phyloP scores from a whole-genome alignment of 2,888 invertebrate genomes.

The Noctua pronuba region DNA sequence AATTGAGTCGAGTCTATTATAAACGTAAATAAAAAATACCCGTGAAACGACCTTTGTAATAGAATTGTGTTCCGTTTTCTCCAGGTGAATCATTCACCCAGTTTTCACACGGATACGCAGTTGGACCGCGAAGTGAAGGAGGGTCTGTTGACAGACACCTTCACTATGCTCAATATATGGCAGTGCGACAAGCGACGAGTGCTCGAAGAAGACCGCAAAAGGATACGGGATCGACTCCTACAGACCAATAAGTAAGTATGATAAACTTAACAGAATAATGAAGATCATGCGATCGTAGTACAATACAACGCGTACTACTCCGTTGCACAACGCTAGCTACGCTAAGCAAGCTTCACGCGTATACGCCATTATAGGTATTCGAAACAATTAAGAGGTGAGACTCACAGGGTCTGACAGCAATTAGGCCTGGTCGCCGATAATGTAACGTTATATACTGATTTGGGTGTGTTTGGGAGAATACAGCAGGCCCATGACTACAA shows the following conservation, averaged over 20 bases:
- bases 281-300: not conserved
- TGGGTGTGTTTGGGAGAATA: not conserved
- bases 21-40: not conserved
- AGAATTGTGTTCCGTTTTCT: not conserved
- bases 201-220: slow-evolving; percentile 93
- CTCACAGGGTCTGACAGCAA: not conserved
- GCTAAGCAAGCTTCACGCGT: not conserved
- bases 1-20: not conserved
- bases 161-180: slow-evolving; percentile 94
- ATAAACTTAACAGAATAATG: not conserved
- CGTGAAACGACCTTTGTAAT: not conserved
- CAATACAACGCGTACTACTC: not conserved
- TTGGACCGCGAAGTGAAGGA: slow-evolving; percentile 97
- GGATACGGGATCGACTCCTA: slow-evolving; percentile 93
- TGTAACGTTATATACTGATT: not conserved
- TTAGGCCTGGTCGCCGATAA: not conserved
- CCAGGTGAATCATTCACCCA: slow-evolving; percentile 97
- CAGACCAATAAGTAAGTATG: slow-evolving; percentile 89
- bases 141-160: slow-evolving; percentile 93
- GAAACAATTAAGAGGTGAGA: not conserved
- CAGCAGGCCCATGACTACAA: not conserved
- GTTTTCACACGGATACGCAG: slow-evolving; percentile 97
- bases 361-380: not conserved
- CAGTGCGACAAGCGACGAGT: slow-evolving; percentile 94
- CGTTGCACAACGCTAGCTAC: not conserved